A percentile compares a stretch with the other conserved stretches of the same genome.
Evolutionary conservation across 2,797 vertebrate genomes (phyloP).

Genomic region (Arnoldichthys spilopterus): DNA sequence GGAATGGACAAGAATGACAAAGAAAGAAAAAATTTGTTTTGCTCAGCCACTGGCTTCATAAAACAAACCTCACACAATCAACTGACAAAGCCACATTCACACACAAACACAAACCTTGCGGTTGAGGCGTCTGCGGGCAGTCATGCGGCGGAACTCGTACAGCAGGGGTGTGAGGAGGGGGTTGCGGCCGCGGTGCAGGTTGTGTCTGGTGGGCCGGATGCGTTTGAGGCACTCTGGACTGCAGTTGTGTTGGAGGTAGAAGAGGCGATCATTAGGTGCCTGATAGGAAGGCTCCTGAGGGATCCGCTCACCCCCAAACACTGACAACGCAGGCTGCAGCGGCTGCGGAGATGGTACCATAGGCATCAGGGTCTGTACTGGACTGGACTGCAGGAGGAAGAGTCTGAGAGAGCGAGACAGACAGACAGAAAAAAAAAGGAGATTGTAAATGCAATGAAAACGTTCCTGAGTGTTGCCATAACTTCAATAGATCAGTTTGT

Average conservation of each 20-base stretch:
- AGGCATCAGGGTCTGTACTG: slow-evolving; percentile 49
- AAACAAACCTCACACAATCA: background rate
- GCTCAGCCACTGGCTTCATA: background rate
- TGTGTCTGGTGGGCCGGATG: slow-evolving; percentile 74
- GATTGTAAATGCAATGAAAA: no score
- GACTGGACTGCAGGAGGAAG: slow-evolving; percentile 57
- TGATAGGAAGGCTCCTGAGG: slow-evolving; percentile 88
- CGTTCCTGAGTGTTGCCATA: no score
- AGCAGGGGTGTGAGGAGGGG: slow-evolving; percentile 92
- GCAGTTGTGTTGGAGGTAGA: slow-evolving; percentile 90
- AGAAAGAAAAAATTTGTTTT: no score
- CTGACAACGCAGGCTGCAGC: slow-evolving; percentile 32
- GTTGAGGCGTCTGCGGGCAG: slow-evolving; percentile 89
- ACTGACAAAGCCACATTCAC: background rate
- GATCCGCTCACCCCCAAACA: slow-evolving; percentile 68
- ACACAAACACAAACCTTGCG: slow-evolving; percentile 80
- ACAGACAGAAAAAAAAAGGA: background rate
- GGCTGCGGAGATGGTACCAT: slow-evolving; percentile 44
- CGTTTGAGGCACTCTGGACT: slow-evolving; percentile 86
- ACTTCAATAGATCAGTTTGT: no score
- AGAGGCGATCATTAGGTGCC: slow-evolving; percentile 91
- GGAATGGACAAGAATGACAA: background rate
- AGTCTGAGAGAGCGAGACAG: slow-evolving; percentile 39
- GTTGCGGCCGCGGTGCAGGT: slow-evolving; percentile 87
- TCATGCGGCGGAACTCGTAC: slow-evolving; percentile 96